phyloP scores from a whole-genome alignment of 2,888 invertebrate genomes.

The Drosophila antonietae region DNA sequence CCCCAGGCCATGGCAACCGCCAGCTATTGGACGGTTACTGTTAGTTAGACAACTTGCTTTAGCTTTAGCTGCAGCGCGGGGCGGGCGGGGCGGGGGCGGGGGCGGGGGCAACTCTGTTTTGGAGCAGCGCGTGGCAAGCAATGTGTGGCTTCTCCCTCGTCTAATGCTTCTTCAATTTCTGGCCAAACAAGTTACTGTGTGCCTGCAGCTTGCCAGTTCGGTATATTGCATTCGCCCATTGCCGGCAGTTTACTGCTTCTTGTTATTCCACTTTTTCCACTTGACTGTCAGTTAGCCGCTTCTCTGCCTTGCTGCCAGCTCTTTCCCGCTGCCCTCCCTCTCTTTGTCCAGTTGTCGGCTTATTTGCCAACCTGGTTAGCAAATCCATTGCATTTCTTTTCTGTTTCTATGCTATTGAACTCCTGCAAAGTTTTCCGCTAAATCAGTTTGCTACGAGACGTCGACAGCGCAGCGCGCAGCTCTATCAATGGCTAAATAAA shows the following conservation, averaged over 20 bases:
- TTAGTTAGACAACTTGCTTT: constrained; percentile 14
- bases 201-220: not conserved
- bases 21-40: constrained; percentile 17
- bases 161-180: constrained; percentile 70
- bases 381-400: constrained; percentile 82
- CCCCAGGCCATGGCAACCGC: not conserved
- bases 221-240: constrained; percentile 25
- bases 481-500: constrained; percentile 5
- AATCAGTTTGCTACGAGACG: constrained; percentile 80
- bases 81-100: not conserved
- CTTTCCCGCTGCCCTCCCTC: not conserved
- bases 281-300: constrained; percentile 59
- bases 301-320: constrained; percentile 3
- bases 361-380: constrained; percentile 82
- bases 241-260: constrained; percentile 61
- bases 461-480: constrained; percentile 35
- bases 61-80: not conserved
- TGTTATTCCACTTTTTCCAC: constrained; percentile 80
- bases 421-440: constrained; percentile 79
- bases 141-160: constrained; percentile 70
- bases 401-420: constrained; percentile 83
- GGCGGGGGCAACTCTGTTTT: not conserved
- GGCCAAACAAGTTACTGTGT: constrained; percentile 73
- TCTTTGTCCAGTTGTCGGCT: constrained; percentile 41
- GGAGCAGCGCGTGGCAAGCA: constrained; percentile 63